Conservation (phyloP, 2,113 vertebrate species). For the Chunga burmeisteri region DNA sequence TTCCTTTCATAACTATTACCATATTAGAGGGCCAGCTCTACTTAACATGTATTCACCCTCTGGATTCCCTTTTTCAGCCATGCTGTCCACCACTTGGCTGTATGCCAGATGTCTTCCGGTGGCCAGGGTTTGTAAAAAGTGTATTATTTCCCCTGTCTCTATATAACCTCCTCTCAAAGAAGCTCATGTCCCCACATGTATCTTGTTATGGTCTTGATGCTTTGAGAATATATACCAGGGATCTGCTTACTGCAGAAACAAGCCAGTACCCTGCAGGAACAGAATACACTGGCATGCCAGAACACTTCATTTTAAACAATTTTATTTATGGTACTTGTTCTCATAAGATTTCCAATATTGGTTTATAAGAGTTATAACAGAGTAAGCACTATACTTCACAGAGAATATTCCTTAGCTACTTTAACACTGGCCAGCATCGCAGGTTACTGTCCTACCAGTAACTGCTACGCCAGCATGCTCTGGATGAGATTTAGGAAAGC, state of each 20-base stretch:
- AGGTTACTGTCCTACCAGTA: background rate
- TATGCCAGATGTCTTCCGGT: background rate
- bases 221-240: background rate
- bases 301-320: background rate
- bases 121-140: background rate
- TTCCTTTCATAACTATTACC: background rate
- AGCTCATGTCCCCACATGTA: background rate
- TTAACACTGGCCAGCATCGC: background rate
- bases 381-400: background rate
- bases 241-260: background rate
- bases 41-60: background rate
- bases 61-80: background rate
- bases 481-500: background rate
- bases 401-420: background rate
- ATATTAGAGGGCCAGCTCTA: background rate
- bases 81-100: background rate
- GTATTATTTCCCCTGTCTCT: background rate
- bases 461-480: background rate
- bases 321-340: background rate
- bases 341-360: background rate
- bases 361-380: background rate
- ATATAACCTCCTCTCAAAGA: background rate
- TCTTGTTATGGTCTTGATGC: background rate
- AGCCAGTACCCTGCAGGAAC: background rate
- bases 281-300: background rate